phyloP scores from a whole-genome alignment of 2,888 invertebrate species.

The Leucophenga montana region DNA sequence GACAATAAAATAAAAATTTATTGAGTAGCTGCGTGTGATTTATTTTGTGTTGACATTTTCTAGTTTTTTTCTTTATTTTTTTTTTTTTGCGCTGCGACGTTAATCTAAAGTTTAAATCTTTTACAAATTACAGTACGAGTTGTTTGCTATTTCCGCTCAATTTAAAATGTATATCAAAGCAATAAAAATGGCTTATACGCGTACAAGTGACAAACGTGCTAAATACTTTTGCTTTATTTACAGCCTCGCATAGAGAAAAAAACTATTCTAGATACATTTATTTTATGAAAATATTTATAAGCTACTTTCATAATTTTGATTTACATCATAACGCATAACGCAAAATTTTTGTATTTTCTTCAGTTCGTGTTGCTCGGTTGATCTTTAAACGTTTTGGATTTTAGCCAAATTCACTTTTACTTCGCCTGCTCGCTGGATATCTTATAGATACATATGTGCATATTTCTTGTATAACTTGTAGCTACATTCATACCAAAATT shows the following conservation, averaged over 20 bases:
- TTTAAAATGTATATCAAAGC: not conserved
- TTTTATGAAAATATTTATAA: not conserved
- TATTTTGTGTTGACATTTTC: slow-evolving; percentile 17
- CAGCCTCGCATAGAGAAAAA: not conserved
- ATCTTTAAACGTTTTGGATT: slow-evolving; percentile 34
- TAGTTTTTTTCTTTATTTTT: not conserved
- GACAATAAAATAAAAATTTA: slow-evolving; percentile 18
- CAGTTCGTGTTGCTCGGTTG: not conserved
- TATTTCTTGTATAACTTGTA: too few species aligned
- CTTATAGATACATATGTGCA: not conserved
- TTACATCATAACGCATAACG: not conserved
- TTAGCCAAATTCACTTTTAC: slow-evolving; percentile 44
- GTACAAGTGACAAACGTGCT: not conserved
- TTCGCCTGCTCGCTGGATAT: slow-evolving; percentile 4
- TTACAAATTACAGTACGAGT: slow-evolving; percentile 6
- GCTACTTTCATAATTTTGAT: not conserved
- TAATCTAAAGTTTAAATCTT: slow-evolving; percentile 16
- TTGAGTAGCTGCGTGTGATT: not conserved
- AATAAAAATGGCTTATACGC: not conserved
- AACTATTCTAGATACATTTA: not conserved
- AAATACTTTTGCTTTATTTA: not conserved
- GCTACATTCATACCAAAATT: not conserved
- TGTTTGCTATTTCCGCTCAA: slow-evolving; percentile 1
- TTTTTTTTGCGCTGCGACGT: not conserved
- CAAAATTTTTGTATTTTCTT: not conserved